Evolutionary conservation across 2,797 vertebrate genomes (phyloP).

Genomic region (Cottoperca gobio): DNA sequence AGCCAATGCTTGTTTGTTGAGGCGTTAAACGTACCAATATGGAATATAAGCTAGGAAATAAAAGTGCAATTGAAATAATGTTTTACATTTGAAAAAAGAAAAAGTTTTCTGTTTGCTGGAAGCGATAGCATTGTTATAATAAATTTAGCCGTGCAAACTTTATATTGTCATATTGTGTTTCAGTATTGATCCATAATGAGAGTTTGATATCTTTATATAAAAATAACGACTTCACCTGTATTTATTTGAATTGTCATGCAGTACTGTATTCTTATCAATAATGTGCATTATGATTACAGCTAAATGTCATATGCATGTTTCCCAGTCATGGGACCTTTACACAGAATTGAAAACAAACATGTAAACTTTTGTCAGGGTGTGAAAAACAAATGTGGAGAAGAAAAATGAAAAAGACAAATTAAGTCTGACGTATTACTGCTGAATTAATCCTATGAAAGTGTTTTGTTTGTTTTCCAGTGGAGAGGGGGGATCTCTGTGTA

Average conservation of each 20-base stretch:
- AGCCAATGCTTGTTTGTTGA: slow-evolving; percentile 87
- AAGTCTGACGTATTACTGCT: slow-evolving; percentile 81
- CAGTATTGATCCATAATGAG: slow-evolving; percentile 96
- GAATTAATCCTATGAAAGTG: slow-evolving; percentile 82
- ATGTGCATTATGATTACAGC: slow-evolving; percentile 96
- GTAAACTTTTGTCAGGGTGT: slow-evolving; percentile 69
- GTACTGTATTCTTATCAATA: slow-evolving; percentile 95
- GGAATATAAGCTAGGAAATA: slow-evolving; percentile 78
- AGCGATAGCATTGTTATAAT: slow-evolving; percentile 89
- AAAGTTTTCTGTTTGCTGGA: slow-evolving; percentile 99
- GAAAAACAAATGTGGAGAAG: slow-evolving; percentile 35
- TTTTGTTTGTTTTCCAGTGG: slow-evolving; percentile 86
- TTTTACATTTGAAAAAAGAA: slow-evolving; percentile 71
- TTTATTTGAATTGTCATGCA: slow-evolving; percentile 98
- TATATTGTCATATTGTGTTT: slow-evolving; percentile 93
- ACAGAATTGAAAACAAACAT: slow-evolving; percentile 88
- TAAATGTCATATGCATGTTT: slow-evolving; percentile 95
- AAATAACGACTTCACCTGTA: slow-evolving; percentile 92
- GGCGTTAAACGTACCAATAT: slow-evolving; percentile 85
- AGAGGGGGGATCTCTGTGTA: slow-evolving; percentile 88
- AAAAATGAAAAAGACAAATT: slow-evolving; percentile 51
- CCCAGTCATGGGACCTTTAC: slow-evolving; percentile 96
- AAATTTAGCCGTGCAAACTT: slow-evolving; percentile 91
- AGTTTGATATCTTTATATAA: slow-evolving; percentile 94
- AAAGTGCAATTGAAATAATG: slow-evolving; percentile 88